Base-by-base conservation (phyloP, 2,113 vertebrate genomes). In the Equus przewalskii region DNA sequence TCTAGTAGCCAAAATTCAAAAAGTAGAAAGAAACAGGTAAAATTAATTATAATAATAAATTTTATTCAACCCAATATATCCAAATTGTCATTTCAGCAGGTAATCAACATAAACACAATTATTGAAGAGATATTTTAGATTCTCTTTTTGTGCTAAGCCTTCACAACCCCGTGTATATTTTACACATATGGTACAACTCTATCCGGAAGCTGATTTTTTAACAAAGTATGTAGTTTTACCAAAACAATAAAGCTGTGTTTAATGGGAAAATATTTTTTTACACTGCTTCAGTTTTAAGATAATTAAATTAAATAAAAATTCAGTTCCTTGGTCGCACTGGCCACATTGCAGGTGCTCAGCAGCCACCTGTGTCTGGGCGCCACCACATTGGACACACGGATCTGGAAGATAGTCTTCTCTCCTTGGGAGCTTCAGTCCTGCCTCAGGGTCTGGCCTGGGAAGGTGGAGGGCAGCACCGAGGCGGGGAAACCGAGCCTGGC, bases 321-420 rank as follows among this genome's bases (percentile, higher is more conserved):
- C 46, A 70, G 54, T 16, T 36, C 13, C 28, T 54, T 5, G 0
- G 46, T 21, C 1, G 0, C 8, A 6, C 12, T 36, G 16, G 62
- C 33, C 44, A 36, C 30, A 1, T 10, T 10, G 18, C 82, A 73
- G 22, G 69, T 30, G 12, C 54, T 41, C 11, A 4, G 16, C 3
- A 62, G 82, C 82, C 13, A 15, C 3, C 1, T 51, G 58, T 46
- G 44, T 62, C 79, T 3, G 14, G 9, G 0, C 24, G 70, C 30
- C 24, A 3, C 7, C 0, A 0, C 5, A 0, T 28, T 4, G 11
- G 58, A 49, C 65, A 8, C 2, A 5, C 4, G 4, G 44, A 24
- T 44, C 58, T 24, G 13, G 62, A 58, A 2, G 67, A 44, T 22
- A 12, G 0, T 5, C 2, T 0, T 56, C 36, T n/a, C 15, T 75